Conservation (phyloP, 1,140 invertebrate species). For the Cephus cinctus region DNA sequence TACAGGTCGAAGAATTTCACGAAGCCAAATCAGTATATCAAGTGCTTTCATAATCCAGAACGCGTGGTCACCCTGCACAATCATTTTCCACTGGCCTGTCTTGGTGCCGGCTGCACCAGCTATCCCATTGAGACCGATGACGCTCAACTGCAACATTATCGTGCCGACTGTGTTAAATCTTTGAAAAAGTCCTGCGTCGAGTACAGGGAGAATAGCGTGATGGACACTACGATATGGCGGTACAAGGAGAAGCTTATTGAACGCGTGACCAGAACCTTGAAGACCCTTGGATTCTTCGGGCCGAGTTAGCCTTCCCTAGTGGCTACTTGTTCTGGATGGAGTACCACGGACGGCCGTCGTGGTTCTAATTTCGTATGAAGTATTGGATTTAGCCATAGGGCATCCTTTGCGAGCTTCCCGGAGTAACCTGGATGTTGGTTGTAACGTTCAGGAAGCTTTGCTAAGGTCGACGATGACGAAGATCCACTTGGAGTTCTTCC, state of each 20-base stretch:
- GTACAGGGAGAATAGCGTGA: conserved; percentile 77
- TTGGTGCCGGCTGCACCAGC: conserved; percentile 82
- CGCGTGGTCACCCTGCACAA: conserved; percentile 88
- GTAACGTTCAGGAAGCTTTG: background rate
- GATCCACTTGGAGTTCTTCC: background rate
- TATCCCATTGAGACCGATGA: conserved; percentile 80
- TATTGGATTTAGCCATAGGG: too few species aligned
- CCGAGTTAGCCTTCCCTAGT: conserved; percentile 27
- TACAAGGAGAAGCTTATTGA: conserved; percentile 75
- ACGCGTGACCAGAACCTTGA: conserved; percentile 69
- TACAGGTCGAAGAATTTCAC: conserved; percentile 89
- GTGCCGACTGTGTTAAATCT: conserved; percentile 87
- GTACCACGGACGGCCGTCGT: too few species aligned
- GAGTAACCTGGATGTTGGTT: background rate
- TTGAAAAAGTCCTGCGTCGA: conserved; percentile 84
- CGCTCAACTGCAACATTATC: conserved; percentile 91
- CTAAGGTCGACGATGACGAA: background rate
- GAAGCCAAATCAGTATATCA: conserved; percentile 90
- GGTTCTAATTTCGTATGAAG: too few species aligned
- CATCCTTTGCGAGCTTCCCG: too few species aligned
- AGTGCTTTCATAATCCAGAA: conserved; percentile 92
- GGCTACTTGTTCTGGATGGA: background rate
- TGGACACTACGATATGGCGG: conserved; percentile 86
- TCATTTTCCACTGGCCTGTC: conserved; percentile 87
- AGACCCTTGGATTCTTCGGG: conserved; percentile 71